Evolutionary conservation across 1,140 invertebrate genomes (phyloP).

Genomic region (Zophobas atratus): DNA sequence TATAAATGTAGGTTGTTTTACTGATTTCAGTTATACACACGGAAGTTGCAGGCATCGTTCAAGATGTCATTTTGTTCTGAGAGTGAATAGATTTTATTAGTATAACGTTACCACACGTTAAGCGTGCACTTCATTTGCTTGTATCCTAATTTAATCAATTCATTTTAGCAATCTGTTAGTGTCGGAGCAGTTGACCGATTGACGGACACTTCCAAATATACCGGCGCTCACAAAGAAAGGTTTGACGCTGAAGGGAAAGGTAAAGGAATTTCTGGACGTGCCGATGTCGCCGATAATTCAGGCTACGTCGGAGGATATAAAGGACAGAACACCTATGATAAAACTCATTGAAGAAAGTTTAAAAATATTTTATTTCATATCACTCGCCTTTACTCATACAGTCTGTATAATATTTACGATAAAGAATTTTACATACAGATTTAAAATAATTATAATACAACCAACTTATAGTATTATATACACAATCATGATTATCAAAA

Average conservation of each 20-base stretch:
- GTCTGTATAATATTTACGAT: constrained; percentile 42
- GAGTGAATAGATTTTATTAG: not conserved
- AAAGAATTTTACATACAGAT: constrained; percentile 38
- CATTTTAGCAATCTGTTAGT: constrained; percentile 65
- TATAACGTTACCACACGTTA: not conserved
- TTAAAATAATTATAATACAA: constrained; percentile 44
- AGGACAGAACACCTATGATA: constrained; percentile 56
- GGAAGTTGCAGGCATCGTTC: not conserved
- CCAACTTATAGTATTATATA: constrained; percentile 41
- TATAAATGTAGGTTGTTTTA: constrained; percentile 9
- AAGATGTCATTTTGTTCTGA: too few relatives aligned
- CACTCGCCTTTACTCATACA: constrained; percentile 49
- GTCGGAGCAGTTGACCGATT: constrained; percentile 86
- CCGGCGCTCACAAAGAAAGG: constrained; percentile 90
- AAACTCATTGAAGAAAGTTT: constrained; percentile 24
- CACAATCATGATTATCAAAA: constrained; percentile 31
- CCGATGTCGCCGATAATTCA: constrained; percentile 83
- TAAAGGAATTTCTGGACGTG: constrained; percentile 88
- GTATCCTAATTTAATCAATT: not conserved
- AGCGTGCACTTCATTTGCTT: too few relatives aligned
- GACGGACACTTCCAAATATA: constrained; percentile 92
- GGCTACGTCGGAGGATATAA: constrained; percentile 92
- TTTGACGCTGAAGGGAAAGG: constrained; percentile 92
- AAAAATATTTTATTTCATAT: constrained; percentile 46
- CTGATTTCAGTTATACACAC: constrained; percentile 45